Percentiles rank a stretch among this genome's conserved stretches.
Conservation (phyloP, 2,797 vertebrate species). For the Poeciliopsis turneri region DNA sequence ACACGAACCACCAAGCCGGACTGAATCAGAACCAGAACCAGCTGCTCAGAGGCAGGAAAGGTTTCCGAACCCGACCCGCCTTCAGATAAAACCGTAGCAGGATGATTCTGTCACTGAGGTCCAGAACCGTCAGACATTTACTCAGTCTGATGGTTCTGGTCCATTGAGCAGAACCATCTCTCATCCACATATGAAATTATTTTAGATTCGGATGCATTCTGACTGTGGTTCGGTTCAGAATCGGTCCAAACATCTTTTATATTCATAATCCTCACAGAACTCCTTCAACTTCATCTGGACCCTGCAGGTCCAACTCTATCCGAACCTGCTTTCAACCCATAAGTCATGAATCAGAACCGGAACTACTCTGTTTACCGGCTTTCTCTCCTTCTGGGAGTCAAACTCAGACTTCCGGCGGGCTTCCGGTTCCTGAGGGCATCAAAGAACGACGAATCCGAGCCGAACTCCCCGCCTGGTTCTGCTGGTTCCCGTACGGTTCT, state of each 20-base stretch:
- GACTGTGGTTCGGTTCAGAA: neutral
- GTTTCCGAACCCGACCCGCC: neutral
- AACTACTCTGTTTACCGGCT: slow-evolving; percentile 7
- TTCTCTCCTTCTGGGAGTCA: neutral
- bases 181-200: neutral
- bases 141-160: neutral
- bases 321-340: neutral
- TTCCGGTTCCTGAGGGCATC: neutral
- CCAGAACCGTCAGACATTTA: neutral
- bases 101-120: neutral
- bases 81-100: neutral
- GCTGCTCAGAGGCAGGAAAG: neutral
- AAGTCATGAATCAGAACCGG: neutral
- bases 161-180: neutral
- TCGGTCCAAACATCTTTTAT: neutral
- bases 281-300: neutral
- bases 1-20: neutral
- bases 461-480: neutral
- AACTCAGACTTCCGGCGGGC: slow-evolving; percentile 1
- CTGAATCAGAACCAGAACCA: neutral
- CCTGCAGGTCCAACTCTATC: neutral
- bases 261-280: neutral
- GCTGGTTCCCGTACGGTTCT: neutral
- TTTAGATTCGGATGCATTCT: neutral
- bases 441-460: neutral